Evolutionary conservation across 2,113 vertebrate species (phyloP).

Genomic region (Bostrychus sinensis): DNA sequence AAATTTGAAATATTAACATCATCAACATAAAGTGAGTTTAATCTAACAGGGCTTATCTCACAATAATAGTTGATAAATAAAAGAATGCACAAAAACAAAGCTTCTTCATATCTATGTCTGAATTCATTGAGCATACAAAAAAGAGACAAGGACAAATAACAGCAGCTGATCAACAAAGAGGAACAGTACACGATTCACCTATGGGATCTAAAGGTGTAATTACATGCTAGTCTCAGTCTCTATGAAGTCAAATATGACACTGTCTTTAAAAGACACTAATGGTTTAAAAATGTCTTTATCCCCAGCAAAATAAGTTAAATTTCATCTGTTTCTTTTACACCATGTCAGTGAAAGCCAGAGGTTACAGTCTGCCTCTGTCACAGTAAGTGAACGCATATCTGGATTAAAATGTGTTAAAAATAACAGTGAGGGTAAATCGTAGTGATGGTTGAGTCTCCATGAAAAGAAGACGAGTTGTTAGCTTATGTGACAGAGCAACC

Average conservation of each 20-base stretch:
- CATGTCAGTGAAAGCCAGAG: constrained; percentile 3
- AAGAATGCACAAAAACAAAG: no score
- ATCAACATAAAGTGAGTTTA: background rate
- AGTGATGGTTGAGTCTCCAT: constrained; percentile 33
- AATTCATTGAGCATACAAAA: background rate
- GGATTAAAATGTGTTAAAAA: constrained; percentile 5
- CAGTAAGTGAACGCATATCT: background rate
- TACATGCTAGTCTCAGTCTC: no score
- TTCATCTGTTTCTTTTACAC: background rate
- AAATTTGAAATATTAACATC: background rate
- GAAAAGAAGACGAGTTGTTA: background rate
- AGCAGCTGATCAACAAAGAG: background rate
- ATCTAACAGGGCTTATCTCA: background rate
- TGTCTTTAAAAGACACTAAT: no score
- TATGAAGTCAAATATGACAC: no score
- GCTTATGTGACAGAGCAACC: constrained; percentile 21
- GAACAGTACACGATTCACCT: no score
- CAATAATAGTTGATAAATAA: background rate
- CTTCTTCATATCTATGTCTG: background rate
- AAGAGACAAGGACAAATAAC: background rate
- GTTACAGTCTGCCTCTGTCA: background rate
- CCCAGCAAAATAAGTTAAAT: no score
- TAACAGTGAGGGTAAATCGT: constrained; percentile 36
- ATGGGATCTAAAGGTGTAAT: no score
- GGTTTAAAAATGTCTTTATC: no score